Evolutionary conservation across 1,140 invertebrate genomes (phyloP), one percentile per base, ranked within the genome.

Genomic region (Heterodera schachtii): DNA sequence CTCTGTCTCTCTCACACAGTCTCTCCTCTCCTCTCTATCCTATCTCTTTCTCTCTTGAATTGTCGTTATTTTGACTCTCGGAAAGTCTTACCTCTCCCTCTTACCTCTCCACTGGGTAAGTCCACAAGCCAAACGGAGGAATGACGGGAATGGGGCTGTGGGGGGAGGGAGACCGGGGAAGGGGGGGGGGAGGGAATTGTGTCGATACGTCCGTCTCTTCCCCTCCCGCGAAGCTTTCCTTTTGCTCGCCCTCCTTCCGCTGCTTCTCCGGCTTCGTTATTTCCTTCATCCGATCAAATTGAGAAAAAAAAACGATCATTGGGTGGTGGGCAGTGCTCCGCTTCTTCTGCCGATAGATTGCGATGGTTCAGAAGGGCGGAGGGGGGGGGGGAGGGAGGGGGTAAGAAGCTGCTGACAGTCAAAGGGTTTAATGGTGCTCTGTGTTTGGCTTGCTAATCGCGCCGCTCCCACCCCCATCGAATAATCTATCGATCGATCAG

Each of bases 61-160:
- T 41, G 43, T 74, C 57, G 47, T 74, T 31, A 31, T 73, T 73
- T 73, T 74, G 57, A 44, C 46, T 73, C 31, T 74, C 43, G 57
- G 57, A 60, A 60, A 60, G n/a, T n/a, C n/a, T n/a, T n/a, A n/a
- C n/a, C n/a, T n/a, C n/a, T n/a, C 73, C 43, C 73, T 74, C 7
- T 73, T 41, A n/a, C 7, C 31, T 74, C n/a, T 2, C 52, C 52
- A 21, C n/a, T 8, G 46, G 52, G 3, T 49, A 74, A 74, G 46
- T 47, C 73, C 57, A 60, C 13, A 60, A 9, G 16, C 57, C 13
- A 9, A 60, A 60, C 16, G 57, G 19, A 60, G 16, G 57, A 60
- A 60, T 60, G 57, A 60, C 57, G 57, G 13, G 16, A 60, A 60
- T 60, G 57, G 57, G 57, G 9, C 3, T 0, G 57, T 9, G 57